Evolutionary conservation across 2,113 vertebrate genomes (phyloP).

Genomic region (Anas platyrhynchos): DNA sequence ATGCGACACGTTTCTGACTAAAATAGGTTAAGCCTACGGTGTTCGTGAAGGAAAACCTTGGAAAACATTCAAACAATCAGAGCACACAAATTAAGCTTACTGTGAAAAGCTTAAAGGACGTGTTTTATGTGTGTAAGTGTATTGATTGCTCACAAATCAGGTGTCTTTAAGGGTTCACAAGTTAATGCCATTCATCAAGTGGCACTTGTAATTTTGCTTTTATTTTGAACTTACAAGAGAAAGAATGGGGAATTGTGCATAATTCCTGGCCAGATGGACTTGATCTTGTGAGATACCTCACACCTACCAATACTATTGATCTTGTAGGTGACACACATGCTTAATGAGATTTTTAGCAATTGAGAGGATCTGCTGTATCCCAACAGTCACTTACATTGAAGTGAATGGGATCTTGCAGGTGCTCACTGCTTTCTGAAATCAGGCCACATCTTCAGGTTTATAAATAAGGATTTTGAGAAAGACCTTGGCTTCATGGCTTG

Average conservation of each 20-base stretch:
- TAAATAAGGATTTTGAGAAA: constrained; percentile 55
- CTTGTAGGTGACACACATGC: background rate
- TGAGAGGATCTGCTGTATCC: background rate
- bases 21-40: background rate
- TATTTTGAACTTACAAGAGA: background rate
- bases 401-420: background rate
- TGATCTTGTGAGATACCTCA: background rate
- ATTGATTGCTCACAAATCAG: constrained; percentile 22
- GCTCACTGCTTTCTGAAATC: constrained; percentile 40
- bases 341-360: background rate
- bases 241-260: background rate
- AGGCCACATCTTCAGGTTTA: constrained; percentile 36
- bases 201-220: background rate
- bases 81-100: constrained; percentile 37
- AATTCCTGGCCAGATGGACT: background rate
- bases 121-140: constrained; percentile 19
- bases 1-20: background rate
- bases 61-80: constrained; percentile 3
- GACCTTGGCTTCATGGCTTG: constrained; percentile 1
- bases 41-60: constrained; percentile 36
- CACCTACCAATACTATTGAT: background rate
- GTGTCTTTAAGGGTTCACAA: background rate
- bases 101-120: background rate
- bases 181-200: background rate
- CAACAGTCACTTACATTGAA: background rate